Conservation (phyloP, 2,888 invertebrate species). For the Nomada fucata region DNA sequence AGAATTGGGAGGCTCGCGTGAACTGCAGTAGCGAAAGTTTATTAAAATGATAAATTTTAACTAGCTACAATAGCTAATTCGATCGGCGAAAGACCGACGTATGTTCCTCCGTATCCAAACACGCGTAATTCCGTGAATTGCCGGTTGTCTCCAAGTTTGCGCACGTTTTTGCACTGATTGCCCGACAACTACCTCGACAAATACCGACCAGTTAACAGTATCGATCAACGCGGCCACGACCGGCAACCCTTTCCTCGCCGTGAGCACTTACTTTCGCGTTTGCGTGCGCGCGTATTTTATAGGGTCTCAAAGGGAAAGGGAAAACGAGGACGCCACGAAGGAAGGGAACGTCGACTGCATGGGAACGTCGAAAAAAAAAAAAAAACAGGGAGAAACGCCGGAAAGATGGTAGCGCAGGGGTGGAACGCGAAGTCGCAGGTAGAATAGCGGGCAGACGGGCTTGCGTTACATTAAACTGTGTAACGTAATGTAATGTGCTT, state of each 20-base stretch:
- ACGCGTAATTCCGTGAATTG: too few species aligned
- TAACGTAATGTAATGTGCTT: constrained; percentile 41
- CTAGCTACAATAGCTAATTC: too few species aligned
- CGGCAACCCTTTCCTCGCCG: constrained; percentile 46
- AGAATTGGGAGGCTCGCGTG: neutral
- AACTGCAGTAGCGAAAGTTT: too few species aligned
- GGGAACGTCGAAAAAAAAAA: constrained; percentile 21
- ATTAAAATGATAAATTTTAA: too few species aligned
- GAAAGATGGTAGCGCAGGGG: neutral
- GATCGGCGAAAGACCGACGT: too few species aligned
- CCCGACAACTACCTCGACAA: constrained; percentile 68
- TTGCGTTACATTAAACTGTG: constrained; percentile 43
- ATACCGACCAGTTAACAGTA: constrained; percentile 74
- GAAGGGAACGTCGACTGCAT: constrained; percentile 14
- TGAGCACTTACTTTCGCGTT: constrained; percentile 25
- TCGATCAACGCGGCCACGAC: constrained; percentile 74
- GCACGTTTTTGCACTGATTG: constrained; percentile 31
- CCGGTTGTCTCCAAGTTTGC: too few species aligned
- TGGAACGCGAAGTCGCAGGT: constrained; percentile 36
- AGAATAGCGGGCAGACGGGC: constrained; percentile 38
- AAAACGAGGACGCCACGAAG: constrained; percentile 4
- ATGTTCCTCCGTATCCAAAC: too few species aligned
- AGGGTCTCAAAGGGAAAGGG: constrained; percentile 22
- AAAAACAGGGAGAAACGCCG: constrained; percentile 9
- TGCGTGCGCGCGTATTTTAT: constrained; percentile 16